Percentiles rank a stretch among this genome's conserved stretches.
Conservation (phyloP, 1,140 invertebrate species). For the Cardiocondyla obscurior region DNA sequence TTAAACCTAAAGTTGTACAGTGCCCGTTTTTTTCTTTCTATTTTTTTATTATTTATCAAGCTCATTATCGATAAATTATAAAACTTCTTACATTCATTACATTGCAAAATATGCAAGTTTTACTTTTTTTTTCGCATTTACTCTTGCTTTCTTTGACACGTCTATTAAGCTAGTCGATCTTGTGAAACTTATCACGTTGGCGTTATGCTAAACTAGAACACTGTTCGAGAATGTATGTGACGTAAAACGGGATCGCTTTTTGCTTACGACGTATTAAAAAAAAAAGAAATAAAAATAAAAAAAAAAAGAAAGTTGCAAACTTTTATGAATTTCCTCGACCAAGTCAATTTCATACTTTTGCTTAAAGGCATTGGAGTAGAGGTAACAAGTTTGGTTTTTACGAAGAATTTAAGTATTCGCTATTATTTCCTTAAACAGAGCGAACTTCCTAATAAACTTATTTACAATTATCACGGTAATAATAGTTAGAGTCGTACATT, state of each 20-base stretch:
- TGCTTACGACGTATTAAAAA: not conserved
- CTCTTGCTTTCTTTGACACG: not conserved
- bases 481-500: not conserved
- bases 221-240: constrained; percentile 41
- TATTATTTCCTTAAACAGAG: not conserved
- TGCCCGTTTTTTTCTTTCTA: not conserved
- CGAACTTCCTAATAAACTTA: constrained; percentile 14
- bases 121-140: not conserved
- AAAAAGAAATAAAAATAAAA: constrained; percentile 17
- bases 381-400: not conserved
- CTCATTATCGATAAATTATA: not conserved
- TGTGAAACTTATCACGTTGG: constrained; percentile 16
- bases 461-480: not conserved
- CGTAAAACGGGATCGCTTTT: constrained; percentile 23
- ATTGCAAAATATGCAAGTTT: constrained; percentile 7
- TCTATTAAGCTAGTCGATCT: constrained; percentile 32
- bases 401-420: not conserved
- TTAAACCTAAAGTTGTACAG: not conserved
- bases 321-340: constrained; percentile 35
- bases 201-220: constrained; percentile 35
- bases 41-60: not conserved
- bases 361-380: constrained; percentile 21
- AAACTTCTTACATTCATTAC: not conserved
- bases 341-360: constrained; percentile 40
- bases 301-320: constrained; percentile 25